Evolutionary conservation across 37 sponge, comb jelly and placozoan genomes (phyloP).

Genomic region (Corticium candelabrum): DNA sequence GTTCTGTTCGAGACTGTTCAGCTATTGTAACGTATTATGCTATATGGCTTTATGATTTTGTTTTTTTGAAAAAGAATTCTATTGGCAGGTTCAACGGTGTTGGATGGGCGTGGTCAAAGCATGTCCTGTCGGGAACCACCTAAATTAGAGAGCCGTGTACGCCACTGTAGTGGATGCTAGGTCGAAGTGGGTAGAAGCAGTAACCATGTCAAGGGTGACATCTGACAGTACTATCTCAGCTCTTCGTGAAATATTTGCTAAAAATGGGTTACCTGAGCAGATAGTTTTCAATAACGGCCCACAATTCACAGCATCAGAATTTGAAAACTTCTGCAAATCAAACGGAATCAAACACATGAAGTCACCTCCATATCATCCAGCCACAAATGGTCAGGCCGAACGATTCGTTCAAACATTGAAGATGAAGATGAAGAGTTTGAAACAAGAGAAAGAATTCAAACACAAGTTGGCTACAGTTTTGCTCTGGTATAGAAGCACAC

Average conservation of each 20-base stretch:
- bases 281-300: conserved; percentile 17
- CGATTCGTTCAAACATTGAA: not conserved
- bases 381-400: not conserved
- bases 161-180: not conserved
- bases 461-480: not conserved
- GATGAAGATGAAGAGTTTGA: not conserved
- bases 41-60: too few relatives aligned
- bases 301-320: conserved; percentile 11
- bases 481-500: not conserved
- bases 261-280: not conserved
- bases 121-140: too few relatives aligned
- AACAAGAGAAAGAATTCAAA: not conserved
- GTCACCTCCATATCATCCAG: conserved; percentile 18
- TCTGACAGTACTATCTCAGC: not conserved
- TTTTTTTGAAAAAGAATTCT: too few relatives aligned
- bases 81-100: too few relatives aligned
- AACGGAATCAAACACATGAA: conserved; percentile 9
- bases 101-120: too few relatives aligned
- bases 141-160: too few relatives aligned
- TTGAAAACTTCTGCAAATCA: not conserved
- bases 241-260: conserved; percentile 5
- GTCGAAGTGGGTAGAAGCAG: conserved; percentile 16
- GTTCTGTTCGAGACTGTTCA: too few relatives aligned
- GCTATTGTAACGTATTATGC: too few relatives aligned
- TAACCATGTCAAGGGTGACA: conserved; percentile 6